Conservation (phyloP, 1,140 invertebrate species). For the Ooceraea biroi region DNA sequence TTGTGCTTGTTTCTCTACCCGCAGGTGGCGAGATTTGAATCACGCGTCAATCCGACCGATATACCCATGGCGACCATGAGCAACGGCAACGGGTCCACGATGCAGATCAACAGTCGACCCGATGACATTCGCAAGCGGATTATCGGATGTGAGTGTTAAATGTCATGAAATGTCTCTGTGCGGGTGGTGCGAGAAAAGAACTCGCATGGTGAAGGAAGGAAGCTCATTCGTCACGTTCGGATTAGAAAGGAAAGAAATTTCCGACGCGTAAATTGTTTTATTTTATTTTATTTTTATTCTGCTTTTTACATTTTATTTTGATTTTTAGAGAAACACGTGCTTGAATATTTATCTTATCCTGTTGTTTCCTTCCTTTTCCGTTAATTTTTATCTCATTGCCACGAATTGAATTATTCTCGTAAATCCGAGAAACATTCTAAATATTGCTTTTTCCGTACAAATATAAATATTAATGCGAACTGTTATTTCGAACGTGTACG, state of each 20-base stretch:
- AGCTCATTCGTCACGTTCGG: background rate
- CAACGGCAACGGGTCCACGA: slow-evolving; percentile 77
- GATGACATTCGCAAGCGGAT: slow-evolving; percentile 81
- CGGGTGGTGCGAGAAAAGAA: background rate
- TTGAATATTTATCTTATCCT: too few species aligned
- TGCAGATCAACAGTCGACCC: slow-evolving; percentile 79
- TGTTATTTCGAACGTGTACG: slow-evolving; percentile 19
- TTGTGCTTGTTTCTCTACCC: too few species aligned
- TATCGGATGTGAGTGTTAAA: slow-evolving; percentile 75
- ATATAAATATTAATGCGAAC: slow-evolving; percentile 11
- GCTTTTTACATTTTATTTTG: background rate
- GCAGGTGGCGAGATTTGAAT: slow-evolving; percentile 79
- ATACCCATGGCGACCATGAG: slow-evolving; percentile 79
- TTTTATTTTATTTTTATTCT: background rate
- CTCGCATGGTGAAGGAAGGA: background rate
- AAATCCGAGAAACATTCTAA: background rate
- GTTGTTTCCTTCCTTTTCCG: background rate
- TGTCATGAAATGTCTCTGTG: background rate
- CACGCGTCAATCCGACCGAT: slow-evolving; percentile 75
- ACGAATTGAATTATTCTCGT: background rate
- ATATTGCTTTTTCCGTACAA: background rate
- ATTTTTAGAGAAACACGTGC: too few species aligned
- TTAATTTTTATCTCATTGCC: background rate
- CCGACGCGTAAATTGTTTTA: too few species aligned
- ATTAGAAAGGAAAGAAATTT: too few species aligned